Percentiles rank a stretch among this genome's conserved stretches.
Evolutionary conservation across 2,888 invertebrate species (phyloP).

Genomic region (Steinernema carpocapsae): DNA sequence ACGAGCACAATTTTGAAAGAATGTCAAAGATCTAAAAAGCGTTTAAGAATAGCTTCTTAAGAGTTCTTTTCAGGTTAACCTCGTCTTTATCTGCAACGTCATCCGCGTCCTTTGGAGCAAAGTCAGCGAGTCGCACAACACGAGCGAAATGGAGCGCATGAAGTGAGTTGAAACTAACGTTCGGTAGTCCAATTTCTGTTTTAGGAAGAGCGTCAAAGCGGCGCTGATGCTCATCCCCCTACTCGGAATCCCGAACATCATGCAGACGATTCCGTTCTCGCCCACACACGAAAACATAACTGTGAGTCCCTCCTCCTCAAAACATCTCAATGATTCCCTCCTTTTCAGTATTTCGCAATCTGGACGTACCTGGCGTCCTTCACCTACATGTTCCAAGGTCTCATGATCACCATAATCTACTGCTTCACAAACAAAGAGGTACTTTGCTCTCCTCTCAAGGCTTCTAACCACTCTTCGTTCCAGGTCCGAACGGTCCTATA

Average conservation of each 20-base stretch:
- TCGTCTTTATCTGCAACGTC: conserved; percentile 72
- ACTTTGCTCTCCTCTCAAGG: not conserved
- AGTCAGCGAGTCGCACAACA: conserved; percentile 70
- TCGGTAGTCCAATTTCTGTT: conserved; percentile 34
- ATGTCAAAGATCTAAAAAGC: no score
- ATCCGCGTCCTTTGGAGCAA: conserved; percentile 72
- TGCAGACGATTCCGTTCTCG: conserved; percentile 70
- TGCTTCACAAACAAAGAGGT: conserved; percentile 73
- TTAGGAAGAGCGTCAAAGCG: conserved; percentile 72
- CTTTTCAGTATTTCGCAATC: conserved; percentile 67
- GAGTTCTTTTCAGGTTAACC: conserved; percentile 70
- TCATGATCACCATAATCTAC: conserved; percentile 72
- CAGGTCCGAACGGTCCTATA: conserved; percentile 65
- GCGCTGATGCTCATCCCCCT: conserved; percentile 72
- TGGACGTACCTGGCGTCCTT: conserved; percentile 70
- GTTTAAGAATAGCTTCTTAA: no score
- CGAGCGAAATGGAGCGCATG: conserved; percentile 71
- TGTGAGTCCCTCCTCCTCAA: conserved; percentile 49
- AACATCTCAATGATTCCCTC: conserved; percentile 5
- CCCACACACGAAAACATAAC: conserved; percentile 69
- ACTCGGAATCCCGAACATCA: conserved; percentile 72
- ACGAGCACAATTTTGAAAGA: not conserved
- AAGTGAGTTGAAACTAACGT: no score
- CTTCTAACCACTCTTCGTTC: conserved; percentile 36
- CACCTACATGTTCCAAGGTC: conserved; percentile 72